Percentiles rank a stretch among this genome's conserved stretches.
phyloP scores from a whole-genome alignment of 37 sponge, comb jelly and placozoan genomes.

The Ephydatia muelleri region DNA sequence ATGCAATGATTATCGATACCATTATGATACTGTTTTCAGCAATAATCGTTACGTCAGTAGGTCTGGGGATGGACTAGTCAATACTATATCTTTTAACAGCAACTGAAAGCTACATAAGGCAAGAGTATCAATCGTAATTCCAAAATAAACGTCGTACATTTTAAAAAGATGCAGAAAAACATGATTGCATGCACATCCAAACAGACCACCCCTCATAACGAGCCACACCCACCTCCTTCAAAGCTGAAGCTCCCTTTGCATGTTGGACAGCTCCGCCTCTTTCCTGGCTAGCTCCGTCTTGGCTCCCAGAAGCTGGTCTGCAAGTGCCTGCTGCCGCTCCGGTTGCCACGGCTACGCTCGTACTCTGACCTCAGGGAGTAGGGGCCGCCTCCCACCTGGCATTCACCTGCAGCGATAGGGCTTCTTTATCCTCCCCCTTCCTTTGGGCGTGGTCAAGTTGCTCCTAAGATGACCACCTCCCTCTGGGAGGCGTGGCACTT shows the following conservation, averaged over 20 bases:
- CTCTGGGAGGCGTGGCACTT: background rate
- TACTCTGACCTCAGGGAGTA: background rate
- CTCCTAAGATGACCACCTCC: conserved; percentile 19
- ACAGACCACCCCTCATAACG: background rate
- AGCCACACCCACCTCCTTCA: background rate
- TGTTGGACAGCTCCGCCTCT: background rate
- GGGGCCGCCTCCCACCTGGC: background rate
- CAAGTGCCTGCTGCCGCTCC: background rate
- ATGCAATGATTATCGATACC: too few species aligned
- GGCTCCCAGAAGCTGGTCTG: conserved; percentile 15
- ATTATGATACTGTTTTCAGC: too few species aligned
- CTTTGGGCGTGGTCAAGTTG: conserved; percentile 17
- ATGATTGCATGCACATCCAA: too few species aligned
- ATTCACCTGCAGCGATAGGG: background rate
- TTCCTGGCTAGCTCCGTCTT: background rate
- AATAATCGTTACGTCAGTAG: too few species aligned
- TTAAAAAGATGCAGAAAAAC: too few species aligned
- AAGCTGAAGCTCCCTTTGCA: background rate
- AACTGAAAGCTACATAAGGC: too few species aligned
- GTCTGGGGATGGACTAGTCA: too few species aligned
- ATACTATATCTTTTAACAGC: too few species aligned
- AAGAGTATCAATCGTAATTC: too few species aligned
- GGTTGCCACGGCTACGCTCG: background rate
- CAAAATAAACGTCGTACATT: too few species aligned
- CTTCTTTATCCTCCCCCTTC: conserved; percentile 29